These are phyloP conservation scores for Florisuga fusca DNA, from an alignment of 2,797 vertebrate genomes.

Conservation along the genomic window DNA sequence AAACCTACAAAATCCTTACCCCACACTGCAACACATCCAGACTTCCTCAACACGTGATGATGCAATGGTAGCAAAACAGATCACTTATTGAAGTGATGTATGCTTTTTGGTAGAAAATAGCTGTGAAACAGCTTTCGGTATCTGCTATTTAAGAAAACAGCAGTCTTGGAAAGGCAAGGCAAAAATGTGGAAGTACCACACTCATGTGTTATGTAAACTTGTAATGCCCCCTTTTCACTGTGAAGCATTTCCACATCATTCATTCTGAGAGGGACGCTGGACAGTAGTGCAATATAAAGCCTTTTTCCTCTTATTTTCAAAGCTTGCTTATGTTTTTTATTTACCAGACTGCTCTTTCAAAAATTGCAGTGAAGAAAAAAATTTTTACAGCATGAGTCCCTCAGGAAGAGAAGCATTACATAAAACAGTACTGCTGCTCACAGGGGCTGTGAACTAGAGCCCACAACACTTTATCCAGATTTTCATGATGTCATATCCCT, in stretches of 20 bases:
- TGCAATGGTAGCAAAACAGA: neutral
- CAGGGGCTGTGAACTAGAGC: neutral
- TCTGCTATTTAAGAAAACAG: neutral
- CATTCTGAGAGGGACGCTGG: neutral
- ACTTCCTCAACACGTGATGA: rapidly evolving
- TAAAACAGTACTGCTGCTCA: neutral
- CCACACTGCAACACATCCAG: rapidly evolving
- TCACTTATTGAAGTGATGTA: neutral
- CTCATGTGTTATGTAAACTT: rapidly evolving
- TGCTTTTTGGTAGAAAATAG: neutral
- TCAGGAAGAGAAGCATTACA: neutral
- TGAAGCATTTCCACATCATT: neutral
- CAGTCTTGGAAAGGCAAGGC: neutral
- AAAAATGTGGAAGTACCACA: neutral
- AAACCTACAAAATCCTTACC: neutral
- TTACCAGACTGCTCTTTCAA: neutral
- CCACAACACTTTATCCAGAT: neutral
- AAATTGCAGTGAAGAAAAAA: neutral
- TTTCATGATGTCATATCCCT: neutral
- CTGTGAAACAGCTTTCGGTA: neutral
- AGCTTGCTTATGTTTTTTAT: neutral
- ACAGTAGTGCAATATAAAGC: neutral
- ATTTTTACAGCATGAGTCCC: neutral
- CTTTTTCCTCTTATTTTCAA: neutral
- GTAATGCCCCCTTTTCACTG: neutral